Conservation (phyloP, 2,888 invertebrate genomes). For the Gastracanthus pulcherrimus region DNA sequence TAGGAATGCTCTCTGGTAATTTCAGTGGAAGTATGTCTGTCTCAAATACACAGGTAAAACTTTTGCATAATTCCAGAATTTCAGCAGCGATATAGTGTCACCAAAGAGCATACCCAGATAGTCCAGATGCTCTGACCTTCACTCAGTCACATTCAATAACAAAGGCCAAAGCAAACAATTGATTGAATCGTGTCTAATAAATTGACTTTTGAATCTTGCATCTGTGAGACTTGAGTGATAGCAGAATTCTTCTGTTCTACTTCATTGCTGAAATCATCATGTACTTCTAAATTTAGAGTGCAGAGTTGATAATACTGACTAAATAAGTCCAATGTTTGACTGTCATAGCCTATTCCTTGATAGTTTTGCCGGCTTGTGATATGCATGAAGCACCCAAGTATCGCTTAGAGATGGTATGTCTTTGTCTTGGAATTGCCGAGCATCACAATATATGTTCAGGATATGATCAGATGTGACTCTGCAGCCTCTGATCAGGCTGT, state of each 20-base stretch:
- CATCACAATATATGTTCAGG: conserved; percentile 99
- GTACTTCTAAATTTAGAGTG: conserved; percentile 85
- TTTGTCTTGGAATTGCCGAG: conserved; percentile 96
- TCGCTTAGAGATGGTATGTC: conserved; percentile 95
- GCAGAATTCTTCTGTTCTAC: conserved; percentile 58
- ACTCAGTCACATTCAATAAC: conserved; percentile 90
- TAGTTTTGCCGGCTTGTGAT: conserved; percentile 99
- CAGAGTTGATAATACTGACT: conserved; percentile 93
- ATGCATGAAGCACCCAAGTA: conserved; percentile 93
- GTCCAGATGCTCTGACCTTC: conserved; percentile 90
- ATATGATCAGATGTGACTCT: conserved; percentile 97
- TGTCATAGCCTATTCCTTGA: conserved; percentile 98
- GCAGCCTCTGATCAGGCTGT: conserved; percentile 90
- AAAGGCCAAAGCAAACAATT: conserved; percentile 91
- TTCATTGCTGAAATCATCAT: no score
- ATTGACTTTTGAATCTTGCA: conserved; percentile 81
- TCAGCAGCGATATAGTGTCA: conserved; percentile 90
- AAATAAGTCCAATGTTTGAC: conserved; percentile 89
- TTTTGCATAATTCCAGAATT: conserved; percentile 92
- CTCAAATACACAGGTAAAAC: conserved; percentile 94
- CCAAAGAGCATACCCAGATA: conserved; percentile 98
- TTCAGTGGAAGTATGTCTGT: conserved; percentile 96
- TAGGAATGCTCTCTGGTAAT: conserved; percentile 98
- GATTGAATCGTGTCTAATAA: conserved; percentile 87
- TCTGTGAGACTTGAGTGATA: conserved; percentile 78